Conservation (phyloP, 2,113 vertebrate genomes). For the Ciconia maguari region DNA sequence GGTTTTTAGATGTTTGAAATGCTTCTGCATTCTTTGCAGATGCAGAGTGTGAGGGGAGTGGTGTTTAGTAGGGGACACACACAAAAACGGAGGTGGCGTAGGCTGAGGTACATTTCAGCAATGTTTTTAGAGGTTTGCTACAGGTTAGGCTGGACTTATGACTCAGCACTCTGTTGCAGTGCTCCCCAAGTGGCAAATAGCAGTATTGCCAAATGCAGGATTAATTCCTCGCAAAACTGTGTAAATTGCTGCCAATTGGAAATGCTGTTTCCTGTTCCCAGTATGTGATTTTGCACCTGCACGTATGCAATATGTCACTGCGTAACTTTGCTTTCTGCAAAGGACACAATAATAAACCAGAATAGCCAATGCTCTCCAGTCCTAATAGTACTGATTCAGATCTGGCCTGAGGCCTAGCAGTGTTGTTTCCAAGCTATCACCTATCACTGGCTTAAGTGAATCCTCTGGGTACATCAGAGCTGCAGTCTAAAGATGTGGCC, state of each 20-base stretch:
- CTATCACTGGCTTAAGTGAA: neutral
- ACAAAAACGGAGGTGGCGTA: accelerated
- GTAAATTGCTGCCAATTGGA: neutral
- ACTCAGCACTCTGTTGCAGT: constrained; percentile 41
- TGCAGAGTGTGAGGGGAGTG: neutral
- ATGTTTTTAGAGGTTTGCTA: neutral
- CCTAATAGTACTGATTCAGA: neutral
- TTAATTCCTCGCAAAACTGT: neutral
- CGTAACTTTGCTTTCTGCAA: neutral
- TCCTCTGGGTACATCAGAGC: neutral
- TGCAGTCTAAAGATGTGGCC: neutral
- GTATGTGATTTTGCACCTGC: neutral
- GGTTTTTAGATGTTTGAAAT: neutral
- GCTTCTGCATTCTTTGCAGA: neutral
- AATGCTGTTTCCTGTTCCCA: neutral
- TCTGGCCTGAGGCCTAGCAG: neutral
- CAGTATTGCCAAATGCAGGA: constrained; percentile 12
- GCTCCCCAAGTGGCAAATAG: constrained; percentile 46
- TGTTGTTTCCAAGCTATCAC: neutral
- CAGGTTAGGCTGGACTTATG: constrained; percentile 45
- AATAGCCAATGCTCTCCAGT: neutral
- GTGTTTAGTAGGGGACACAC: neutral
- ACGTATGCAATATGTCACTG: neutral
- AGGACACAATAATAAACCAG: neutral
- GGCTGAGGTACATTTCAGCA: neutral